Base-by-base conservation (phyloP, 2,888 invertebrate genomes). In the Drosophila nr. medialis region DNA sequence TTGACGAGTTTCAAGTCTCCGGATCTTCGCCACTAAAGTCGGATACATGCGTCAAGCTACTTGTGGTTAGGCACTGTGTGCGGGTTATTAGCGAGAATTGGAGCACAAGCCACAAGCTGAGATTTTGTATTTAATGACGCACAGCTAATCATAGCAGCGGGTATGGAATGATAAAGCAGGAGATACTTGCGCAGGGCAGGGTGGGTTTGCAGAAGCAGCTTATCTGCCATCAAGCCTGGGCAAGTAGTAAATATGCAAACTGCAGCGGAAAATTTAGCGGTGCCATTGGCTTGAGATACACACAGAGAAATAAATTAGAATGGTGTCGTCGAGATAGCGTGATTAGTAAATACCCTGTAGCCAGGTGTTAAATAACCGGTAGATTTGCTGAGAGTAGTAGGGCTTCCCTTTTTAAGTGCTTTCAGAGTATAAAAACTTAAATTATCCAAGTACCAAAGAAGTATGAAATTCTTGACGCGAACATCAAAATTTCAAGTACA, bases 31-130 rank as follows among this genome's bases (percentile, higher is more conserved):
- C 50, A 54, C 71, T 55, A 70, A 69, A 72, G 68, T 70, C 75
- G 68, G 60, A 68, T 34, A 58, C 27, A 66, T 50, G 67, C 65
- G 61, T 63, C 77, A 66, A 68, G 48, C 49, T 53, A 63, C 55
- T 64, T 54, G 65, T 34, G 32, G 29, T 27, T 27, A 60, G 61
- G 36, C 36, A 50, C 42, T 63, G 48, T 58, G 59, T 76, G 77
- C 76, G 77, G 77, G 83, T 80, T 84, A 85, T 89, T 86, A 86
- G 81, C 71, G 60, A 42, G 88, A 89, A 89, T 90, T 89, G 88
- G 90, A 90, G 86, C 89, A 87, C 32, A 50, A 64, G 55, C 81
- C 68, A 74, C 68, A 38, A 34, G 81, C 81, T 71, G 60, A 79
- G 85, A 81, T 83, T 77, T 72, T 70, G 54, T 60, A 53, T 66